phyloP scores from a whole-genome alignment of 1,140 invertebrate genomes.

The Metopolophium dirhodum region DNA sequence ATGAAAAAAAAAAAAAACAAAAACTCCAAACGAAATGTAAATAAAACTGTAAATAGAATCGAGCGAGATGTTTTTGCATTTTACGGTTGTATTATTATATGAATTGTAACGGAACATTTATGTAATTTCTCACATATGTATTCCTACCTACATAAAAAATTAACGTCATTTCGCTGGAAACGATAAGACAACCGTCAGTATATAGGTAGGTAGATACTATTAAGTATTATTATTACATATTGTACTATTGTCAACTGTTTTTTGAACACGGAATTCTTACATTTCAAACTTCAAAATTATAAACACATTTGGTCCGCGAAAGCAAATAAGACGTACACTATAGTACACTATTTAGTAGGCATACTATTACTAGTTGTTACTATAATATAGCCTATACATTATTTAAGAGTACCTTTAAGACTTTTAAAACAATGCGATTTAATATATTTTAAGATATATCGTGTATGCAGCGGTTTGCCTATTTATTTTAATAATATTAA shows the following conservation, averaged over 20 bases:
- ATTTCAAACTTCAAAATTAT: background rate
- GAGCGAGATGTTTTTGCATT: background rate
- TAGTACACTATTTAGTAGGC: background rate
- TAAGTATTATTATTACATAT: background rate
- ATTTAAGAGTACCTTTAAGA: background rate
- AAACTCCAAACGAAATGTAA: background rate
- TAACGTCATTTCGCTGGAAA: background rate
- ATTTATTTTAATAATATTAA: background rate
- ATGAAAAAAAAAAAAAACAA: no score
- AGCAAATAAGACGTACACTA: background rate
- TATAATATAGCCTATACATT: no score
- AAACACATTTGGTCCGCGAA: background rate
- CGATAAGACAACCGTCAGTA: background rate
- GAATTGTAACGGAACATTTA: constrained; percentile 1
- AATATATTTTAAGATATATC: background rate
- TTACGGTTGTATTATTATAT: constrained; percentile 6
- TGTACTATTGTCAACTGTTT: background rate
- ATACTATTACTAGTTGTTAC: no score
- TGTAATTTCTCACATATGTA: constrained; percentile 16
- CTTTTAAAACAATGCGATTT: background rate
- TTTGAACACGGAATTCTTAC: background rate
- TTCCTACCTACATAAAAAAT: background rate
- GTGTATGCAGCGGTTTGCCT: background rate
- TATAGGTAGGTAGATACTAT: background rate
- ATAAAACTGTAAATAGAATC: background rate